Conservation (phyloP, 2,797 vertebrate genomes). For the Moxostoma hubbsi region DNA sequence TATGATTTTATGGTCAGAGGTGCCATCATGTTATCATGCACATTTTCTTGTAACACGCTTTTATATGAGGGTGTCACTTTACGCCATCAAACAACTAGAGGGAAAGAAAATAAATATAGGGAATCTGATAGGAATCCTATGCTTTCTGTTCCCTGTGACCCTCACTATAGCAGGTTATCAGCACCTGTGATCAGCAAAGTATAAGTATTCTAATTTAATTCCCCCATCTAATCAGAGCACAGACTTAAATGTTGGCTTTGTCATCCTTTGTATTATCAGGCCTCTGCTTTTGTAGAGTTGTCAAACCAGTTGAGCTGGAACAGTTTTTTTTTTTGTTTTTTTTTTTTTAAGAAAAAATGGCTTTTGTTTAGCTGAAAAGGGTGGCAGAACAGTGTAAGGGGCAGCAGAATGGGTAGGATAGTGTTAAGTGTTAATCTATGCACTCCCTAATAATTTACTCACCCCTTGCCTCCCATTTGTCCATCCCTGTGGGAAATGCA, state of each 20-base stretch:
- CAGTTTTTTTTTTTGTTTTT: slow-evolving; percentile 38
- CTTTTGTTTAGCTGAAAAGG: slow-evolving; percentile 72
- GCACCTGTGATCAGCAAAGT: slow-evolving; percentile 63
- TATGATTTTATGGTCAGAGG: neutral
- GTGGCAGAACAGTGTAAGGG: slow-evolving; percentile 46
- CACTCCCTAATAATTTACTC: slow-evolving; percentile 29
- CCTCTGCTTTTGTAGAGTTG: slow-evolving; percentile 67
- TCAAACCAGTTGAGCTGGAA: slow-evolving; percentile 74
- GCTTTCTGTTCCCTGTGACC: neutral
- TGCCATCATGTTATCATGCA: neutral
- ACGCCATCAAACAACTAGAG: neutral
- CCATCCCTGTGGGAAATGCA: slow-evolving; percentile 36
- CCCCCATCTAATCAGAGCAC: slow-evolving; percentile 30
- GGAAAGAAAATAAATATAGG: neutral
- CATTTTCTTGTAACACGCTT: neutral
- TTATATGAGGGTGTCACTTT: slow-evolving; percentile 1
- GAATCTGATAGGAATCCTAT: neutral
- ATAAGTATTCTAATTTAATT: slow-evolving; percentile 65
- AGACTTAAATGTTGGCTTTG: slow-evolving; percentile 66
- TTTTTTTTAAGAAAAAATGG: slow-evolving; percentile 55
- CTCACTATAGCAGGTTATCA: slow-evolving; percentile 64
- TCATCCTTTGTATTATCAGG: slow-evolving; percentile 60
- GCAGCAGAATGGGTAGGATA: slow-evolving; percentile 50
- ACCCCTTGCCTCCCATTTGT: slow-evolving; percentile 40
- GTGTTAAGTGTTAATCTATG: slow-evolving; percentile 32